These are phyloP conservation scores for Hippocampus zosterae DNA, from an alignment of 2,113 vertebrate genomes.

Conservation along the genomic window DNA sequence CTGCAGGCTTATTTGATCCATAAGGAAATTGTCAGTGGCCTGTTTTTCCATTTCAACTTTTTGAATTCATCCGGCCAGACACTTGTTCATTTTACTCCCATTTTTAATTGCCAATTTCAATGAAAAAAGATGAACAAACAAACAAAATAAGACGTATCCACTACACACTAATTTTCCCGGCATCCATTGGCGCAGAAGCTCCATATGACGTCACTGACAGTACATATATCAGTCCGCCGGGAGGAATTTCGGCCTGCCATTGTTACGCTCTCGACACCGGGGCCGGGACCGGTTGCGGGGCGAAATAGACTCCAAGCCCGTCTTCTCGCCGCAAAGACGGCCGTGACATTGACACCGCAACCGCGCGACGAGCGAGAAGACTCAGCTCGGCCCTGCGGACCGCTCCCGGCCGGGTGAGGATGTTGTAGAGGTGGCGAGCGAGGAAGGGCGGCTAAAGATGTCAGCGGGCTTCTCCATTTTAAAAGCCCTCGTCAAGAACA, in stretches of 20 bases:
- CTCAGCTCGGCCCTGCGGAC: not conserved
- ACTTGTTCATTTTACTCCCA: not conserved
- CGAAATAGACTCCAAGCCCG: conserved; percentile 28
- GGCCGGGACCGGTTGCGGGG: conserved; percentile 65
- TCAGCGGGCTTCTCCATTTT: conserved; percentile 55
- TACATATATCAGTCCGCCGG: conserved; percentile 64
- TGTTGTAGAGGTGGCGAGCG: not conserved
- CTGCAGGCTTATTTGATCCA: not conserved
- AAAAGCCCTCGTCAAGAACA: not conserved
- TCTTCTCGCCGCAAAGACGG: conserved; percentile 11
- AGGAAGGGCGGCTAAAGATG: conserved; percentile 47
- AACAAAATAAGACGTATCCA: too few relatives aligned
- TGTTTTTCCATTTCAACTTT: not conserved
- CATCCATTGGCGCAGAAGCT: conserved; percentile 33
- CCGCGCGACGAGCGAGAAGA: not conserved
- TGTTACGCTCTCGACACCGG: conserved; percentile 68
- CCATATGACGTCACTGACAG: conserved; percentile 65
- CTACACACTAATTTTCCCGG: conserved; percentile 66
- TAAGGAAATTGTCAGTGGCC: not conserved
- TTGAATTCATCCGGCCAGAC: not conserved
- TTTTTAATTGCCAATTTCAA: not conserved
- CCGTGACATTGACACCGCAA: conserved; percentile 19
- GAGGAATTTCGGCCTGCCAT: conserved; percentile 67
- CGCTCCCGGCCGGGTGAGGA: not conserved
- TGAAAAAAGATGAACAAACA: not conserved